Conservation (phyloP, 2,113 vertebrate genomes). For the Corythaeola cristata region DNA sequence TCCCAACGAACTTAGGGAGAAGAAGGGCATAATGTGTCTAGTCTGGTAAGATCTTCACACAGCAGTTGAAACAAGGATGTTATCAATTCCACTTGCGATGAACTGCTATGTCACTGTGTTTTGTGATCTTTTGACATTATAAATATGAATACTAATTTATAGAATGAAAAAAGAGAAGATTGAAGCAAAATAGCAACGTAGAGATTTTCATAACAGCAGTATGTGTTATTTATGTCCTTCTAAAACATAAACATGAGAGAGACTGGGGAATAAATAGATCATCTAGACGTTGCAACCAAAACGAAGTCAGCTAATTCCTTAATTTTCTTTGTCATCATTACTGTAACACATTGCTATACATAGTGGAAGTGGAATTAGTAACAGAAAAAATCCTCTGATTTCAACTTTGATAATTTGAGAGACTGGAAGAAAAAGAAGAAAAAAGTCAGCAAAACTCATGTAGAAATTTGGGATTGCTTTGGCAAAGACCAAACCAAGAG, state of each 20-base stretch:
- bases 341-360: not conserved
- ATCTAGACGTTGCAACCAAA: not conserved
- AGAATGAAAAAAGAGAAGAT: not conserved
- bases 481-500: not conserved
- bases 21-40: fast-evolving
- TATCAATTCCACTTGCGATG: not conserved
- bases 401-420: not conserved
- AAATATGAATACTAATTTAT: not conserved
- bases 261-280: not conserved
- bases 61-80: not conserved
- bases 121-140: not conserved
- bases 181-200: not conserved
- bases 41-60: not conserved
- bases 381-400: not conserved
- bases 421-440: not conserved
- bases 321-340: not conserved
- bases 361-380: not conserved
- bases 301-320: not conserved
- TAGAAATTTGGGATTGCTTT: not conserved
- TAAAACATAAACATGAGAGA: not conserved
- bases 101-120: not conserved
- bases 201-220: not conserved
- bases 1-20: not conserved
- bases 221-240: not conserved
- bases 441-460: not conserved